Conservation (phyloP, 2,797 vertebrate species). For the Micropoecilia bifurca region DNA sequence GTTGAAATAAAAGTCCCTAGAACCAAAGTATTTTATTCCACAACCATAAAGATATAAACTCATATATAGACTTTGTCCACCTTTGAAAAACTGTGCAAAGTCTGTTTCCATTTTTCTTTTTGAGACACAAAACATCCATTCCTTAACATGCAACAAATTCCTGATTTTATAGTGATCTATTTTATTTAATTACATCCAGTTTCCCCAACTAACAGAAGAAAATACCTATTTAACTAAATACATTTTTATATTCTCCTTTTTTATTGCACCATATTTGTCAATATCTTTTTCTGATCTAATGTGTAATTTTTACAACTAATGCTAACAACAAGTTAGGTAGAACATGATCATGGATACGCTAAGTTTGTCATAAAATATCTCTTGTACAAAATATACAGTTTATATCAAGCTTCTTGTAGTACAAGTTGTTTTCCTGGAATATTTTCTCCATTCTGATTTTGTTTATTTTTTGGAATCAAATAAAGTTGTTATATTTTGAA, state of each 20-base stretch:
- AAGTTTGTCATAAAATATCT: not conserved
- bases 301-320: not conserved
- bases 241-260: not conserved
- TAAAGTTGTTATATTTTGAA: not conserved
- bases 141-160: not conserved
- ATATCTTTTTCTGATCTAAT: not conserved
- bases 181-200: not conserved
- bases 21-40: not conserved
- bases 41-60: not conserved
- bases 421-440: not conserved
- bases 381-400: not conserved
- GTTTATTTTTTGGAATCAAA: not conserved
- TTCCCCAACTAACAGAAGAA: not conserved
- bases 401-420: not conserved
- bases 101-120: not conserved
- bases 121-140: not conserved
- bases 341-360: not conserved
- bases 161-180: not conserved
- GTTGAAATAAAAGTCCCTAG: not conserved
- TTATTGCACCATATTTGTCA: not conserved
- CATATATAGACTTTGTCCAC: not conserved
- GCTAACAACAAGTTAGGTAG: no score
- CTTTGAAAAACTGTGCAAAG: not conserved
- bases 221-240: not conserved
- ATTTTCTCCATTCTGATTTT: not conserved